Conservation (phyloP, 2,113 vertebrate species). For the Lophius piscatorius region DNA sequence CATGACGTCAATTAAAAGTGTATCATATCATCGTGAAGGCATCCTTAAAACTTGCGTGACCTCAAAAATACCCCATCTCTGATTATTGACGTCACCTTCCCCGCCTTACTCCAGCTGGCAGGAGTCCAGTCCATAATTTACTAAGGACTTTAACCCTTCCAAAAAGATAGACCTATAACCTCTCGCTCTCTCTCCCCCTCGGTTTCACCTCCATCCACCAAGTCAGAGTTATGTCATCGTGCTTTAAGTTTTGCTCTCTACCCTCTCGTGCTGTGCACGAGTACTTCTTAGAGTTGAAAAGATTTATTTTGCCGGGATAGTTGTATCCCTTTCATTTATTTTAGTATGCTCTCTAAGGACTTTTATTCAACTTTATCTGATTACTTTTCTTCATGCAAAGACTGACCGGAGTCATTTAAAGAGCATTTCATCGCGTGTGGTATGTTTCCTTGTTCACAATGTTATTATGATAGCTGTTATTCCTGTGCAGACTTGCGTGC, state of each 20-base stretch:
- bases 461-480: background rate
- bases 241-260: conserved; percentile 16
- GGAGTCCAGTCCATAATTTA: conserved; percentile 82
- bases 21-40: no score
- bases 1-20: background rate
- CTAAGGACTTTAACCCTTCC: conserved; percentile 67
- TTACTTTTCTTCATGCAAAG: background rate
- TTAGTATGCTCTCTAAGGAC: no score
- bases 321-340: no score
- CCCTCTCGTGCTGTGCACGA: background rate
- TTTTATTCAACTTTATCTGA: no score
- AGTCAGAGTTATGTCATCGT: conserved; percentile 41
- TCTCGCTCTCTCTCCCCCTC: conserved; percentile 32
- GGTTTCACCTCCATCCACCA: background rate
- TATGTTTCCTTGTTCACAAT: conserved; percentile 25
- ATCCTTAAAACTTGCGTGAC: background rate
- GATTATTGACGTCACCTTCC: conserved; percentile 18
- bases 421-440: conserved; percentile 21
- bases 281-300: background rate
- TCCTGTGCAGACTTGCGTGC: background rate
- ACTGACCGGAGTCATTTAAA: conserved; percentile 18
- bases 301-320: no score
- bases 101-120: conserved; percentile 57
- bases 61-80: conserved; percentile 18
- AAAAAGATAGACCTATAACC: conserved; percentile 7